Base-by-base conservation (phyloP, 23 tunicate species). In the Ciona savignyi region DNA sequence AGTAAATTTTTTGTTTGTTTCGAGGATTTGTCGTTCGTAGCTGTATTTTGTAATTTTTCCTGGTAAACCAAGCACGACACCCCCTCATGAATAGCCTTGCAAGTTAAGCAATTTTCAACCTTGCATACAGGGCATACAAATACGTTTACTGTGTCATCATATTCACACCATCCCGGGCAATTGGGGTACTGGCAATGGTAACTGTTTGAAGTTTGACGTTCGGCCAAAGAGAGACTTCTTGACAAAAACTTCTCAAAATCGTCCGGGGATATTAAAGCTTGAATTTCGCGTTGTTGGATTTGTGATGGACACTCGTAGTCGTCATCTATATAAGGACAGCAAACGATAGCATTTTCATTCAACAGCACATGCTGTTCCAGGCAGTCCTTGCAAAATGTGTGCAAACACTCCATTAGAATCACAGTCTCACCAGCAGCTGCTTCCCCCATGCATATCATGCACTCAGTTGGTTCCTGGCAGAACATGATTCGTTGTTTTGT, bases 81-180 rank as follows among this genome's bases (percentile, higher is more conserved):
- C 4, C 56, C 63, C 51, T 88, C 80, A 74, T 88, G 96, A 73
- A 88, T 82, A 6, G 96, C 96, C 60, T 88, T 82, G 34, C 96
- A 88, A 33, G 79, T 74, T 3, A 88, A 31, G 34, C 96, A 88
- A 65, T 88, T 88, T 0, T 3, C 25, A 22, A 72, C 75, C 22
- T 88, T 60, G 65, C 96, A 88, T 51, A 78, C 96, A 33, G 87
- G 87, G 67, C 96, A 88, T 33, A 68, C n/a, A 63, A 88, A 88
- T 4, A 26, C 65, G 65, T 88, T 88, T 22, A 88, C 96, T 27
- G 80, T 82, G 67, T 88, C 96, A 70, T 81, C 96, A 70, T 77
- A 88, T 25, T 70, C 80, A 78, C 96, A 88, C 96, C 87, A 88
- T 1, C 96, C 87, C 61, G 11, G 24, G 32, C 96, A 88, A 68